Evolutionary conservation across 2,888 invertebrate species (phyloP).

Genomic region (Ormyrus nitidulus): DNA sequence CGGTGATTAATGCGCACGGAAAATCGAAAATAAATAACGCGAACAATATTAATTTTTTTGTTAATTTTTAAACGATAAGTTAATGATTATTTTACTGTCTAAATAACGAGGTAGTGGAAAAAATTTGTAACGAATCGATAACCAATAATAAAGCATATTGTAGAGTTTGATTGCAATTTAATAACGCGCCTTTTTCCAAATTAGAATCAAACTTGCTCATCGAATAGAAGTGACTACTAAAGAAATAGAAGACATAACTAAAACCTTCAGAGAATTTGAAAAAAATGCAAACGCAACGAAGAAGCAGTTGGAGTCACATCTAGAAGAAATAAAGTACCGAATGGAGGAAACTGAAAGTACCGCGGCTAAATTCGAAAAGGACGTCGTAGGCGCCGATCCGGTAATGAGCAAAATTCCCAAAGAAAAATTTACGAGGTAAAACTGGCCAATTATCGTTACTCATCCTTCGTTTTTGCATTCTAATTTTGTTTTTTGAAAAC

Average conservation of each 20-base stretch:
- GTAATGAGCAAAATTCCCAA: slow-evolving; percentile 81
- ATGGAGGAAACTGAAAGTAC: slow-evolving; percentile 77
- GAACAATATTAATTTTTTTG: too few species aligned
- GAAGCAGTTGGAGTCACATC: slow-evolving; percentile 76
- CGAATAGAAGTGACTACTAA: slow-evolving; percentile 76
- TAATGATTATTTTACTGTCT: too few species aligned
- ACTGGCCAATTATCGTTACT: not conserved
- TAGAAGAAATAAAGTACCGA: slow-evolving; percentile 79
- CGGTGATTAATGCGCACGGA: too few species aligned
- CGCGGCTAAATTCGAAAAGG: slow-evolving; percentile 76
- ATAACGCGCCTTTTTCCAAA: not conserved
- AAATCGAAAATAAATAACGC: too few species aligned
- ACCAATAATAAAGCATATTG: not conserved
- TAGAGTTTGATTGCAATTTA: not conserved
- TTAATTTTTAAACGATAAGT: too few species aligned
- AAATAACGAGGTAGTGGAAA: too few species aligned
- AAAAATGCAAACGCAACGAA: slow-evolving; percentile 73
- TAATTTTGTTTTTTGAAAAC: not conserved
- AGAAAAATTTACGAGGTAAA: slow-evolving; percentile 76
- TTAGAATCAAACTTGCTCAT: slow-evolving; percentile 77
- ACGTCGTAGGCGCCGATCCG: slow-evolving; percentile 78
- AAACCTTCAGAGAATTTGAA: slow-evolving; percentile 69
- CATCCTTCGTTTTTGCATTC: not conserved
- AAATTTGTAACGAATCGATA: too few species aligned
- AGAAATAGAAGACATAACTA: slow-evolving; percentile 77